Conservation (phyloP, 1,140 invertebrate species). For the Caenorhabditis inopinata region DNA sequence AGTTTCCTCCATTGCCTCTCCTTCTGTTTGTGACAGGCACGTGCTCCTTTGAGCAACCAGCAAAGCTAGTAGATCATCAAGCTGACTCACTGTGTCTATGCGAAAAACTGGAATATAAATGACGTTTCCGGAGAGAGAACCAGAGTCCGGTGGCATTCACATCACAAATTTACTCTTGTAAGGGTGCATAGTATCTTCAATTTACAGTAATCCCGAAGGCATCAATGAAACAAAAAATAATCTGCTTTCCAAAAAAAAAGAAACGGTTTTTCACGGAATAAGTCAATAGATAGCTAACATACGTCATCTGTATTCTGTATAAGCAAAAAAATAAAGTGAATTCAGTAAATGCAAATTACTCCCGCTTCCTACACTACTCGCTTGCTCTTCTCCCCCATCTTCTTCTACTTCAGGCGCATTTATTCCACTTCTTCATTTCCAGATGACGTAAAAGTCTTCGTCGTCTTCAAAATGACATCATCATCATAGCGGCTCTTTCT, state of each 20-base stretch:
- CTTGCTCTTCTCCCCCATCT: background rate
- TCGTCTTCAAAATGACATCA: background rate
- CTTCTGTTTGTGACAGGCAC: background rate
- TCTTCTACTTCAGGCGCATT: background rate
- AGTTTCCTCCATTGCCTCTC: background rate
- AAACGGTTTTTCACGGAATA: no score
- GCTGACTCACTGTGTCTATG: background rate
- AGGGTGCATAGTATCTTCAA: no score
- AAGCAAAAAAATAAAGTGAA: background rate
- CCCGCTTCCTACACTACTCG: no score
- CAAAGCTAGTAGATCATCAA: background rate
- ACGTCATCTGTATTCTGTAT: background rate
- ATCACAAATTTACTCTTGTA: no score
- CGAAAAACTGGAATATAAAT: background rate
- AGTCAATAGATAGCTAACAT: no score
- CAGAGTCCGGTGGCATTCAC: no score
- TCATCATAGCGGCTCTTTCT: background rate
- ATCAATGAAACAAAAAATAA: background rate
- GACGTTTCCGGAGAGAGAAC: no score
- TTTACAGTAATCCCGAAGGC: background rate
- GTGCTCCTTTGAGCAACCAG: background rate
- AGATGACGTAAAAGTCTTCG: constrained; percentile 7
- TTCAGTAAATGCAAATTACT: constrained; percentile 26
- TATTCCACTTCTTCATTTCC: background rate
- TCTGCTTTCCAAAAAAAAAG: background rate